Evolutionary conservation across 2,888 invertebrate genomes (phyloP).

Genomic region (Sarcophaga carnaria): DNA sequence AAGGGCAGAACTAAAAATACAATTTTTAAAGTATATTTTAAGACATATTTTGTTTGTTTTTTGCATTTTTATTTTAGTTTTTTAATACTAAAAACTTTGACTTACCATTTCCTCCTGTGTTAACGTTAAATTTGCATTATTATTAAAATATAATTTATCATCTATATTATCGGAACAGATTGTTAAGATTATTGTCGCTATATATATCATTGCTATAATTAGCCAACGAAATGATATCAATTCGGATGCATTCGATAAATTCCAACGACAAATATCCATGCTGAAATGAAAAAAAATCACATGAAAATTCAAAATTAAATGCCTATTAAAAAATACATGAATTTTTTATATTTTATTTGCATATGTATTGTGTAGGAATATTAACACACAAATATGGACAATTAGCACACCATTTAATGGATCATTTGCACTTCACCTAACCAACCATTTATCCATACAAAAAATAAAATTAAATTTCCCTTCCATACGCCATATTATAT

Average conservation of each 20-base stretch:
- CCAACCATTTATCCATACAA: no score
- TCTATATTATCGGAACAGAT: conserved; percentile 82
- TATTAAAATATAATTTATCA: conserved; percentile 79
- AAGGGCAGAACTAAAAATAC: no score
- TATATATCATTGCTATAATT: conserved; percentile 82
- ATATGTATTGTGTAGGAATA: no score
- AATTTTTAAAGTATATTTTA: no score
- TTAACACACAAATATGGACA: no score
- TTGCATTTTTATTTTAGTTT: no score
- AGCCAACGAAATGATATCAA: conserved; percentile 81
- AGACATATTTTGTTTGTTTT: no score
- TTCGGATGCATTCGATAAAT: conserved; percentile 80
- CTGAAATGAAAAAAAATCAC: conserved; percentile 71
- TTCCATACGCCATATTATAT: no score
- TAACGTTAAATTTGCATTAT: conserved; percentile 79
- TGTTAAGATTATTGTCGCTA: conserved; percentile 82
- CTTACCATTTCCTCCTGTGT: conserved; percentile 80
- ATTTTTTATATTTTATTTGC: no score
- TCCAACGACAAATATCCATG: conserved; percentile 81
- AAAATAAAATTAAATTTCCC: no score
- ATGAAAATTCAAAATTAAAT: not conserved
- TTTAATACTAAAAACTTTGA: not conserved
- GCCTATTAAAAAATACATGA: not conserved
- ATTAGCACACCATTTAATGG: no score
- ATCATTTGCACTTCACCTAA: no score